Evolutionary conservation across 2,113 vertebrate genomes (phyloP), one percentile per base, ranked within the genome.

Genomic region (Otocyon megalotis): DNA sequence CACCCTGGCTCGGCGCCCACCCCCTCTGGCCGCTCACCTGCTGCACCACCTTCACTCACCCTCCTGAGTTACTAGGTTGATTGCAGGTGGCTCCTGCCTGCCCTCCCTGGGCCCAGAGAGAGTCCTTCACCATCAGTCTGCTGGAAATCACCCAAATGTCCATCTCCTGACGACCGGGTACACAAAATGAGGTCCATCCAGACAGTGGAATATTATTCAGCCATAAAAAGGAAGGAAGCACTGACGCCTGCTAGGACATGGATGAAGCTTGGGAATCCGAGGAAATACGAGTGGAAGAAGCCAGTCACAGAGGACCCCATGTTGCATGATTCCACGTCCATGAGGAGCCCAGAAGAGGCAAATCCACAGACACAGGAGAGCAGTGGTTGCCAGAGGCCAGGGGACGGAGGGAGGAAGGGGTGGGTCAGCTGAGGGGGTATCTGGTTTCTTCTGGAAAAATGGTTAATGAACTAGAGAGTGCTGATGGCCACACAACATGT

Each of bases 201-300:
- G 16, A 5, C 43, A 43, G 43, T 43, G 43, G 6, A 43, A 43
- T 43, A 43, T 43, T 43, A 43, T 43, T 43, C 43, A 3, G 28
- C 13, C 53, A 13, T 20, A 22, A 35, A 32, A 56, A 62, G 9
- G 14, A 53, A 20, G 8, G 28, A 48, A 19, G 22, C 14, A 8
- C 30, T 1, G 0, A 79, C 6, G 8, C 37, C 3, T 5, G 16
- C 48, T 22, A 12, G 1, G 2, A 1, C 0, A 0, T 32, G 15
- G 1, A 19, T 43, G 32, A 48, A 30, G 30, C n/a, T 67, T 28
- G 35, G n/a, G 11, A 69, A 74, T 32, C 35, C 17, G 50, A 24
- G 5, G 22, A 54, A 12, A 48, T 43, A 43, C 4, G 6, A 53
- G 65, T 28, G 15, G 50, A 12, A 43, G 48, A n/a, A 74, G 65